Evolutionary conservation across 2,888 invertebrate species (phyloP), one percentile per base, ranked within the genome.

Genomic region (Tetramorium bicarinatum): DNA sequence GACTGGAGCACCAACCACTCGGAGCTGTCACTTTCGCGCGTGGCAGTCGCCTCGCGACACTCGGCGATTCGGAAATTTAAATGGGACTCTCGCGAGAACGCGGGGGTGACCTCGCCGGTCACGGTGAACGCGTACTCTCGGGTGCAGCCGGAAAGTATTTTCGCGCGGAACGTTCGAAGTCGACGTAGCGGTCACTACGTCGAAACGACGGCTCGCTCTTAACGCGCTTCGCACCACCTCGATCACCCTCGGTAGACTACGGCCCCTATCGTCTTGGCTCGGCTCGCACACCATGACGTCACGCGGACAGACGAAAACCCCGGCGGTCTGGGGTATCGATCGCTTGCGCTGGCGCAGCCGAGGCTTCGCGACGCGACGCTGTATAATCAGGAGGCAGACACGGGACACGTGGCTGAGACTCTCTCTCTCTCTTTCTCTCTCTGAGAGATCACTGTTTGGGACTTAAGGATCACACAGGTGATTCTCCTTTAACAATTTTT

Each of bases 301-400:
- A 90, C 89, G 86, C 82, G 86, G 75, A 86, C 84, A 86, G 88
- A 90, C 88, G 87, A 88, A 89, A 86, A 88, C 82, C 91, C 88
- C 85, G 86, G 87, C 88, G 81, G 85, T 86, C 88, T 90, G 87
- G 95, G 88, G 89, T 94, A 94, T 94, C 93, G 94, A 94, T 94
- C 93, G 87, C 92, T 74, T 91, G 93, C 93, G 93, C 93, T 90
- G 94, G 95, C 95, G 96, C 95, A 95, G 95, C 96, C 95, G 96
- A 96, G 96, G 95, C 96, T 94, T 91, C 93, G 95, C 95, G 95
- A 95, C 95, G 87, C 89, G 80, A 82, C 89, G 29, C 75, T 85
- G 52, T 94, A 94, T 54, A 41, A 77, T 80, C 79, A 21, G 21
- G 95, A 95, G 94, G 92, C 91, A 92, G 93, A 91, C 92, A 90